Evolutionary conservation across 2,888 invertebrate genomes (phyloP), one percentile per base, ranked within the genome.

Genomic region (Diachrysia chrysitis): DNA sequence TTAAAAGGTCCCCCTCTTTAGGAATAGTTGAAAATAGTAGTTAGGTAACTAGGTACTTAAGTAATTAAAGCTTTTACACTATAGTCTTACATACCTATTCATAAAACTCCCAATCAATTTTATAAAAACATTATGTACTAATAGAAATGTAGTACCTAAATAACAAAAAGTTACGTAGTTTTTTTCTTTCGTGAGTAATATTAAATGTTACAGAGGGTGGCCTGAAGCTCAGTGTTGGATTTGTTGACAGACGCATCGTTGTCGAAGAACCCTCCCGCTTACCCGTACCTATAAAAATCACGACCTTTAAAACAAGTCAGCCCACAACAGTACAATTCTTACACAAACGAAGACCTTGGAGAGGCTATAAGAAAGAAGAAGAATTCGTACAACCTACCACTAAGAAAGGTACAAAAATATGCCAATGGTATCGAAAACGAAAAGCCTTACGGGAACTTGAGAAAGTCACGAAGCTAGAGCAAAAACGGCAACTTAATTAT

Each of bases 201-300:
- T 14, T 0, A 16, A 46, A 60, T 55, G 56, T 65, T 66, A 14
- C 66, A 60, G 66, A 60, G 19, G 25, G 42, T 1, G n/a, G 3
- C 35, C 37, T 46, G 25, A 63, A 57, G 32, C 9, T 19, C 19
- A 35, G 53, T 63, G 6, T 66, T 70, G 7, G 46, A 55, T 48
- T 69, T 66, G 32, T 79, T 83, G 62, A 23, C 85, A 91, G 90
- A 73, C 77, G 68, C 60, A 68, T 86, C 2, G 75, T 69, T 63
- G 63, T 87, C 59, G 85, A 85, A 59, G 78, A 86, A 32, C 82
- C 85, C 56, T 79, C 62, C 12, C 75, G 69, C 12, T 70, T 87
- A 5, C 73, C 85, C 16, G 63, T 85, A 3, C 85, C 89, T 2
- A 63, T 89, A 57, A 77, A 78, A 19, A 77, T 88, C 62, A 79